Percentiles rank a stretch among this genome's conserved stretches.
phyloP scores from a whole-genome alignment of 1,140 invertebrate genomes.

The Tetraneura akinire region DNA sequence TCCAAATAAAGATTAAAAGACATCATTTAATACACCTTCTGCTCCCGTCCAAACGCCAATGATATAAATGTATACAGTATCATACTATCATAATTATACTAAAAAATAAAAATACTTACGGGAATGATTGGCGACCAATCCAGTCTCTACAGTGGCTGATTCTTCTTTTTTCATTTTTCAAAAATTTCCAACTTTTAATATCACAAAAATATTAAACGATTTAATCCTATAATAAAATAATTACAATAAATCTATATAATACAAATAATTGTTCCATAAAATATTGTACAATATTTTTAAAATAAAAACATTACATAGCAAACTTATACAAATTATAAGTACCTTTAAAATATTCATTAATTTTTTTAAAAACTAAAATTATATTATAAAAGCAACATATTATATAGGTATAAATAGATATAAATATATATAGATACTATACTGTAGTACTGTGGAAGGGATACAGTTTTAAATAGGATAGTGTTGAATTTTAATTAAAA shows the following conservation, averaged over 20 bases:
- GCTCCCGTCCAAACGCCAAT: too few relatives aligned
- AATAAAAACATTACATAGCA: neutral
- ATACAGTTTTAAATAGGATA: too few relatives aligned
- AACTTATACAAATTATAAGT: neutral
- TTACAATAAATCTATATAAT: neutral
- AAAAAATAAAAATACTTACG: slow-evolving; percentile 28
- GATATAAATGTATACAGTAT: too few relatives aligned
- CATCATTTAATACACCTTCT: too few relatives aligned
- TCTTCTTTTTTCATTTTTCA: slow-evolving; percentile 21
- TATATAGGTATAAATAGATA: neutral
- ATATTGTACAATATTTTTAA: neutral
- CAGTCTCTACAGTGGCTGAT: neutral
- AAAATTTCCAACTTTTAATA: neutral
- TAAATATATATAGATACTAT: too few relatives aligned
- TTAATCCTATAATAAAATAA: neutral
- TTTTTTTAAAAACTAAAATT: neutral
- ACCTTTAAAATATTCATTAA: neutral
- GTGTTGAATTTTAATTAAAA: too few relatives aligned
- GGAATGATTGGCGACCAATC: neutral
- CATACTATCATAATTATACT: too few relatives aligned
- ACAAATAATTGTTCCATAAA: neutral
- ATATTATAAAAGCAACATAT: neutral
- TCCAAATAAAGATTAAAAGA: too few relatives aligned
- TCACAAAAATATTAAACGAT: neutral
- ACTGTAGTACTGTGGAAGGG: too few relatives aligned